Evolutionary conservation across 2,113 vertebrate species (phyloP), one percentile per base, ranked within the genome.

Genomic region (Aspiorhynchus laticeps): DNA sequence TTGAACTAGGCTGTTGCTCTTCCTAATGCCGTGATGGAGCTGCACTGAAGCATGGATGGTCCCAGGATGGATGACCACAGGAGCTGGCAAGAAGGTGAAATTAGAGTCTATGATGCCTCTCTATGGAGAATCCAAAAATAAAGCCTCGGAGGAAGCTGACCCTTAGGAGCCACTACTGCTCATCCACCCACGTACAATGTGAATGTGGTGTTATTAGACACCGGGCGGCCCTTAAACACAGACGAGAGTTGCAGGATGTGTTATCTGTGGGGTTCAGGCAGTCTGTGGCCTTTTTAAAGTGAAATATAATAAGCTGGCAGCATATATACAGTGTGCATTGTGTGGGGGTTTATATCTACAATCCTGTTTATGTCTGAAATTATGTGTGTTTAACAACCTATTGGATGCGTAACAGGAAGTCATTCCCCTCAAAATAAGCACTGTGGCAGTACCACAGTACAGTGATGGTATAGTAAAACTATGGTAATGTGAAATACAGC

Each of bases 161-260:
- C 77, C 83, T 74, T 46, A 73, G 88, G 80, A 79, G 53, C 69
- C 51, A 56, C 73, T 59, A 56, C 80, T 63, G 80, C 19, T 69
- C 41, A 65, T 81, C 69, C 77, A 59, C 84, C 38, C 90, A 89
- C 82, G 87, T 86, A 88, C 87, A 89, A 93, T 93, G 93, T 93
- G 93, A 93, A 94, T 94, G 91, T 90, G 87, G 83, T 88, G 91
- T 93, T 91, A 93, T 92, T 93, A 92, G 92, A 93, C 88, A 74
- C 87, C 59, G 88, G 91, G 90, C 90, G 88, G 92, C 88, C 89
- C 91, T 91, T 90, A 90, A 87, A 91, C 80, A 86, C 89, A 90
- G 89, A 89, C 90, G 89, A 94, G 93, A 90, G 91, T 91, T 93
- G 92, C 91, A 88, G 91, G 90, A 92, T 90, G 91, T 92, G 90